phyloP scores from a whole-genome alignment of 2,888 invertebrate genomes.

The Cepaea hortensis region DNA sequence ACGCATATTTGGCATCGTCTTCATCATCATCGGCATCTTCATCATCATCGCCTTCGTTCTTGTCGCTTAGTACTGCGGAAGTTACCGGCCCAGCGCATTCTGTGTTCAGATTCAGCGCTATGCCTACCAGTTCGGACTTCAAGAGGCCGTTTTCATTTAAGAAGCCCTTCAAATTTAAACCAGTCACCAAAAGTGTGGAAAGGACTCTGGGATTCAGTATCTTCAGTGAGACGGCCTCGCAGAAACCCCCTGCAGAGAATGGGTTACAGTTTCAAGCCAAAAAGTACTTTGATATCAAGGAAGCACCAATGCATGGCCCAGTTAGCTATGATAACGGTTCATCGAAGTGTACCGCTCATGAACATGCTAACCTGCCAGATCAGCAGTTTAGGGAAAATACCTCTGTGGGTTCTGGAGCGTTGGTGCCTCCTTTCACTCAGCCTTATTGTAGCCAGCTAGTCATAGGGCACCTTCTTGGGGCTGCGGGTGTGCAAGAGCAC shows the following conservation, averaged over 20 bases:
- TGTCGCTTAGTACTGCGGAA: background rate
- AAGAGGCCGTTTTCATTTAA: slow-evolving; percentile 35
- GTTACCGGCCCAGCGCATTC: background rate
- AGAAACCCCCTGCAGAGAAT: background rate
- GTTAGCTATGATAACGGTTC: too few species aligned
- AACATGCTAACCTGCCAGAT: too few species aligned
- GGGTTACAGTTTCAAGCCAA: background rate
- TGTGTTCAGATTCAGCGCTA: slow-evolving; percentile 34
- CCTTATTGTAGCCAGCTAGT: too few species aligned
- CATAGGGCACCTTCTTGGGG: too few species aligned
- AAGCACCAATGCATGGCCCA: too few species aligned
- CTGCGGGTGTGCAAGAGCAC: too few species aligned
- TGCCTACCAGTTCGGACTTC: background rate
- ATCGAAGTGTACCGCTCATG: too few species aligned
- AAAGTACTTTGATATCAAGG: too few species aligned
- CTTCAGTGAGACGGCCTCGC: background rate
- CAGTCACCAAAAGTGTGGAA: slow-evolving; percentile 30
- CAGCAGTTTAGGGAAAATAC: too few species aligned
- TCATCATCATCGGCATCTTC: slow-evolving; percentile 17
- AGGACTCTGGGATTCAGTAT: slow-evolving; percentile 21
- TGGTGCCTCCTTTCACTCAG: too few species aligned
- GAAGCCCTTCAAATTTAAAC: slow-evolving; percentile 39
- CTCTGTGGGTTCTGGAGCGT: too few species aligned
- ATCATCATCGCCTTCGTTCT: background rate
- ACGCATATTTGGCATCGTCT: slow-evolving; percentile 13